These are phyloP conservation scores for Dipodomys merriami DNA, from an alignment of 2,113 vertebrate species.

Conservation along the genomic window DNA sequence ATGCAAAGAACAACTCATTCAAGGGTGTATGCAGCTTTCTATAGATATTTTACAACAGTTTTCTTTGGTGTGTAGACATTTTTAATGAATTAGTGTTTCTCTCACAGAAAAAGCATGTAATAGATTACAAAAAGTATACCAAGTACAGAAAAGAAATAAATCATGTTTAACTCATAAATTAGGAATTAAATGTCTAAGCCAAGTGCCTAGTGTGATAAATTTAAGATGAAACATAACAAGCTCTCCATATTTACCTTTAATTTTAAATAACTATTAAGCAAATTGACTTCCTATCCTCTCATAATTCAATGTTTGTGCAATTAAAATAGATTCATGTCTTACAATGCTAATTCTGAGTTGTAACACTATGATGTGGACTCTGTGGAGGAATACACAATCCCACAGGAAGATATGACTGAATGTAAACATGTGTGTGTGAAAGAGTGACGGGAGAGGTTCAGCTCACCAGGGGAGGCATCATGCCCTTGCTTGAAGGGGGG, in stretches of 20 bases:
- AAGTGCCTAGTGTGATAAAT: not conserved
- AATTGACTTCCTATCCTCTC: not conserved
- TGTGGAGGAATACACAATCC: not conserved
- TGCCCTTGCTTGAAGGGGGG: conserved; percentile 97
- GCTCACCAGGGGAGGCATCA: conserved; percentile 99
- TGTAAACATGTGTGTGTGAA: not conserved
- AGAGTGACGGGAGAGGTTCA: not conserved
- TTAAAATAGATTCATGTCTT: conserved; percentile 29
- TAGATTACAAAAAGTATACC: not conserved
- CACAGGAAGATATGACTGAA: not conserved
- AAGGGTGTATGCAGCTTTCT: conserved; percentile 9
- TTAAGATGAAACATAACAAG: conserved; percentile 14
- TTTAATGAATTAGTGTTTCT: not conserved
- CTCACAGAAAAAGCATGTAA: not conserved
- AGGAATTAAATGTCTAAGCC: conserved; percentile 15
- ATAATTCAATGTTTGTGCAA: conserved; percentile 27
- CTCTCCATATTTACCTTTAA: conserved; percentile 43
- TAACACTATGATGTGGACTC: not conserved
- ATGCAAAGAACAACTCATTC: not conserved
- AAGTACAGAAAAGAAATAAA: conserved; percentile 5
- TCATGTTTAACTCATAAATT: conserved; percentile 37
- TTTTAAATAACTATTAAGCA: conserved; percentile 45
- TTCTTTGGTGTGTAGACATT: not conserved
- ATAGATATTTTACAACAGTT: not conserved
- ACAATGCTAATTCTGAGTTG: conserved; percentile 2